A percentile compares a stretch with the other conserved stretches of the same genome.
phyloP scores from a whole-genome alignment of 2,888 invertebrate genomes.

The Cephus runcator region DNA sequence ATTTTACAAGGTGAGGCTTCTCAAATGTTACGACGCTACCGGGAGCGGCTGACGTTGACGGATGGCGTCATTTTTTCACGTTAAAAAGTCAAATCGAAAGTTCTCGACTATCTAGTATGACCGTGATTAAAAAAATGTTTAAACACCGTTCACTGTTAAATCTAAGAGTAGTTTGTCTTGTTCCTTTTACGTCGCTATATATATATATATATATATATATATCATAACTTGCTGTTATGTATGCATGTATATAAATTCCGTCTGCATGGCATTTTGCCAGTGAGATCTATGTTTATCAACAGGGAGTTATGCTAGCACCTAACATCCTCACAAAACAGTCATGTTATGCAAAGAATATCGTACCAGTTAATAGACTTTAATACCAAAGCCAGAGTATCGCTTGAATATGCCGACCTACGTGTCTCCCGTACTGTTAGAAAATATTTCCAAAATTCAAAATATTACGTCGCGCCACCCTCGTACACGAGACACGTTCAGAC shows the following conservation, averaged over 20 bases:
- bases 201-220: neutral
- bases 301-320: constrained; percentile 30
- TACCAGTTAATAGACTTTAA: neutral
- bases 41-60: neutral
- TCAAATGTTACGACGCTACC: neutral
- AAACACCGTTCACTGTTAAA: neutral
- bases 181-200: neutral
- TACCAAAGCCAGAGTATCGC: neutral
- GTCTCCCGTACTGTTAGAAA: neutral
- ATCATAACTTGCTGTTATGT: neutral
- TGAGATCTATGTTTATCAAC: constrained; percentile 42
- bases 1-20: too few species aligned
- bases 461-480: neutral
- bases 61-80: neutral
- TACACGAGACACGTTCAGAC: neutral
- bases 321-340: neutral
- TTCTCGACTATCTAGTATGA: neutral
- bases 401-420: neutral
- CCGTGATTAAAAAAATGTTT: neutral
- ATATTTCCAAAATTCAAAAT: neutral
- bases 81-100: neutral
- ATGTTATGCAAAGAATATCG: neutral
- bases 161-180: neutral
- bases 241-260: neutral
- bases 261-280: constrained; percentile 40